phyloP scores from a whole-genome alignment of 2,888 invertebrate genomes.

The Rosalia funebris region DNA sequence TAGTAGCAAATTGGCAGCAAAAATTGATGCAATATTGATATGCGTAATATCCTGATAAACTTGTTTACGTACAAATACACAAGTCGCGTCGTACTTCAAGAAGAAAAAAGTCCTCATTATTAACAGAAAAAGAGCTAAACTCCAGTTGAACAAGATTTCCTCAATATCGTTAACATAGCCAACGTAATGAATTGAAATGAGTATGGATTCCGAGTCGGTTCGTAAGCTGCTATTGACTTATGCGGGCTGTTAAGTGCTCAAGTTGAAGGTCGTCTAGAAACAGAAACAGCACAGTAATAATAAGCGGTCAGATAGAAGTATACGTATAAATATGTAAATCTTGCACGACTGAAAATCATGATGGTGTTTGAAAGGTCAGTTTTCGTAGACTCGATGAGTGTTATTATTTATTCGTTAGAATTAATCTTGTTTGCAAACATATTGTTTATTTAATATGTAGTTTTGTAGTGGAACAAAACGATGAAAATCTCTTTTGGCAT shows the following conservation, averaged over 20 bases:
- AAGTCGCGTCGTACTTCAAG: too few relatives aligned
- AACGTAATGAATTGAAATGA: conserved; percentile 30
- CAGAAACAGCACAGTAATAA: conserved; percentile 30
- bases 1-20: too few relatives aligned
- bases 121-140: too few relatives aligned
- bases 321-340: conserved; percentile 34
- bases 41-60: too few relatives aligned
- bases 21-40: too few relatives aligned
- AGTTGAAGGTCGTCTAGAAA: conserved; percentile 41
- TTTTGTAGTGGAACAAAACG: too few relatives aligned
- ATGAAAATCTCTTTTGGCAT: too few relatives aligned
- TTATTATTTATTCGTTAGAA: not conserved
- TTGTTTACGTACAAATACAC: too few relatives aligned
- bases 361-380: conserved; percentile 41
- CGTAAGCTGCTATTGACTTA: conserved; percentile 29
- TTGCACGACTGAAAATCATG: conserved; percentile 36
- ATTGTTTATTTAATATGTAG: too few relatives aligned
- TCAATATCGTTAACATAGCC: conserved; percentile 22
- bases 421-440: not conserved
- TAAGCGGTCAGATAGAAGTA: conserved; percentile 27
- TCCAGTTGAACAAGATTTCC: conserved; percentile 16
- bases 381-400: conserved; percentile 25
- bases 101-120: too few relatives aligned
- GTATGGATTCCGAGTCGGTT: conserved; percentile 25
- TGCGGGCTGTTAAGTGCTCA: conserved; percentile 28